These are phyloP conservation scores for Papilio gigon DNA, from an alignment of 2,888 invertebrate species.

Conservation along the genomic window DNA sequence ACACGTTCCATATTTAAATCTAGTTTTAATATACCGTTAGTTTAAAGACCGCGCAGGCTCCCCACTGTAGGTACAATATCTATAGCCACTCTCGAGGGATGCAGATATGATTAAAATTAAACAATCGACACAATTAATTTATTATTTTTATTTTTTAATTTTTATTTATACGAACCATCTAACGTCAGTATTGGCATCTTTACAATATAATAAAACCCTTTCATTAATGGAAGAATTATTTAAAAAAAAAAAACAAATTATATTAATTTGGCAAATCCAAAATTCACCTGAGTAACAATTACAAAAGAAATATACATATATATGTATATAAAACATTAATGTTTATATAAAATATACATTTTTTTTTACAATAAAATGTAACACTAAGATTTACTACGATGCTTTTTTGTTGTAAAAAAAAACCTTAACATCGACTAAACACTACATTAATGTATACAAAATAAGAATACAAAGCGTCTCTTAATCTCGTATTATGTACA, in stretches of 20 bases:
- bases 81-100: no score
- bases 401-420: conserved; percentile 58
- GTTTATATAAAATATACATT: conserved; percentile 80
- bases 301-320: conserved; percentile 60
- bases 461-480: conserved; percentile 66
- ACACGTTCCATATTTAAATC: no score
- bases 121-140: conserved; percentile 67
- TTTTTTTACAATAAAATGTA: conserved; percentile 78
- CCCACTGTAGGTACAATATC: no score
- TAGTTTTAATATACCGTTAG: no score
- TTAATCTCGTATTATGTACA: conserved; percentile 76
- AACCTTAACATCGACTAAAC: conserved; percentile 70
- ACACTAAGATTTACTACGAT: conserved; percentile 63
- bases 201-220: conserved; percentile 77
- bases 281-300: conserved; percentile 75
- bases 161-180: conserved; percentile 74
- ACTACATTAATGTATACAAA: conserved; percentile 60
- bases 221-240: conserved; percentile 77
- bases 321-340: conserved; percentile 72
- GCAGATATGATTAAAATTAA: conserved; percentile 53
- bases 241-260: conserved; percentile 75
- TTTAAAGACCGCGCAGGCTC: no score
- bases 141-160: conserved; percentile 79
- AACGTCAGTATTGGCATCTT: conserved; percentile 74
- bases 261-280: conserved; percentile 80